Evolutionary conservation across 2,113 vertebrate species (phyloP), one percentile per base, ranked within the genome.

Genomic region (Malurus melanocephalus): DNA sequence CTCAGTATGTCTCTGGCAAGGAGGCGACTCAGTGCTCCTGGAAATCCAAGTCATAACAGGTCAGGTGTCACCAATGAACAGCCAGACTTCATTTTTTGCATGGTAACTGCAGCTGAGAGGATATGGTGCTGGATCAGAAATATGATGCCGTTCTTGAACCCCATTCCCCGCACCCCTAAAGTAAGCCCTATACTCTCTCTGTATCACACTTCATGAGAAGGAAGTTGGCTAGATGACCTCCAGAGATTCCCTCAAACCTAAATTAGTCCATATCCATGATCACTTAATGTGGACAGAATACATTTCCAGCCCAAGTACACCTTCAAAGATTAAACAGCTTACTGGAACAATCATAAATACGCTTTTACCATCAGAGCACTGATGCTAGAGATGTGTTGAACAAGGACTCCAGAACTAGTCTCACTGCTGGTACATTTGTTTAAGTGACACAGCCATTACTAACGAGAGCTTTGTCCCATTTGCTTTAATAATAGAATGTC

Each of bases 1-100:
- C 90, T 87, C 89, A 87, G 91, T 11, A 10, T 88, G 84, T 68
- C 59, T 88, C 78, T 95, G 92, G 95, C 87, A 92, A 87, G 62
- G 26, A 87, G 43, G 26, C 80, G 51, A 73, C 55, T 73, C 19
- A 0, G 84, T 81, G 62, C 87, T 90, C 74, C 66, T 85, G 78
- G 71, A 93, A 94, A 87, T 75, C 61, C 74, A 88, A 84, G 62
- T 79, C 5, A 16, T 69, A 71, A 57, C 55, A 65, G 69, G 73
- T 95, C 74, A 88, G 62, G 85, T 88, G 55, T 81, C 71, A 76
- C 87, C 78, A 90, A 38, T 67, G 42, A 91, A 53, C 33, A 78
- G 82, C 16, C 42, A 81, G 83, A 40, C n/a, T 72, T 80, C 7
- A 35, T 75, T 85, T 88, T 89, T 68, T 80, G 62, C 43, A 72